Evolutionary conservation across 2,113 vertebrate species (phyloP), one percentile per base, ranked within the genome.

Genomic region (Neofelis nebulosa): DNA sequence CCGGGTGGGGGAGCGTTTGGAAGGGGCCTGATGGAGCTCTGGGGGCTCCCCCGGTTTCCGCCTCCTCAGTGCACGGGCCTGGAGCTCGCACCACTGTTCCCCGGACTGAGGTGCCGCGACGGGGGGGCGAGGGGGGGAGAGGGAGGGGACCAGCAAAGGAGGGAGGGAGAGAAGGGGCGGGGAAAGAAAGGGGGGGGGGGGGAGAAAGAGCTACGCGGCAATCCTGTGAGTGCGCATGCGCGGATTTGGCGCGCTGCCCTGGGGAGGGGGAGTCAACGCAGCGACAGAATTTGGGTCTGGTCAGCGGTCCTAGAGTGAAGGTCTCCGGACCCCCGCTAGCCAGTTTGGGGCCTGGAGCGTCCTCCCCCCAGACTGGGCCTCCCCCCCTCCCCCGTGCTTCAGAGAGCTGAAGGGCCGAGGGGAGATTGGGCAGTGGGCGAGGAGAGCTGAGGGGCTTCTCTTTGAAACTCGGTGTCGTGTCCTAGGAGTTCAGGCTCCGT

Each of bases 191-290:
- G 13, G 14, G 23, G 23, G 23, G 23, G 71, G 71, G 57, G 92
- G 80, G 19, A 7, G 93, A n/a, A 65, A 80, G 81, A 97, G 97
- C 98, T 98, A 98, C 98, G 98, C 98, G 98, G 98, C 97, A 98
- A 45, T n/a, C 52, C 85, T 0, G 93, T 0, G 48, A 86, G 89
- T 97, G 98, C 98, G 98, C 98, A 98, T 98, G 98, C 98, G 98
- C 89, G 4, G n/a, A 0, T 65, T 80, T 98, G 97, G 96, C 97
- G 93, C 95, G 96, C 96, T 91, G 96, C 96, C 97, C 97, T 73
- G 92, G 83, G 95, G 90, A 89, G 96, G 92, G 97, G 97, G 96
- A 61, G 87, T 48, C 84, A 2, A 45, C 89, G 85, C 55, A 7
- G 81, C 50, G 27, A 31, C 76, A 0, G 3, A 50, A 33, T 85